Conservation (phyloP, 1,140 invertebrate species). For the Procambarus clarkii region DNA sequence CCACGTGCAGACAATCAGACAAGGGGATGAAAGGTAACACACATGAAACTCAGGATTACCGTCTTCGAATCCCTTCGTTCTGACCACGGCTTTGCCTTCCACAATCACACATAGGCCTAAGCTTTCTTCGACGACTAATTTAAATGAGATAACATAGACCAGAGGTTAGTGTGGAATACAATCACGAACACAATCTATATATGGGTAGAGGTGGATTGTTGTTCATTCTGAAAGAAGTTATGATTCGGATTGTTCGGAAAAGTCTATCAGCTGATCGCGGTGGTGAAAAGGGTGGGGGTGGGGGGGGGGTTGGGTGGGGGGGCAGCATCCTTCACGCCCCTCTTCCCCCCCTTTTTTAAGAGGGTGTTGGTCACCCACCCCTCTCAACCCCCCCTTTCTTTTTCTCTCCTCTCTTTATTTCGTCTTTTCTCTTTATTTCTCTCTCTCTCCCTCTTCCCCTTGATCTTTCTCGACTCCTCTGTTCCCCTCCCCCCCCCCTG, state of each 20-base stretch:
- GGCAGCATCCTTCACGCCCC: conserved; percentile 4
- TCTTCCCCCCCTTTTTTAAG: not conserved
- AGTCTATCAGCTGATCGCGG: not conserved
- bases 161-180: no score
- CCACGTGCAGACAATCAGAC: not conserved
- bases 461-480: not conserved
- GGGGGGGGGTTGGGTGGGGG: not conserved
- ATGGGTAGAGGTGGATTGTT: no score
- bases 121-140: no score
- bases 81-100: no score
- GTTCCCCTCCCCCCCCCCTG: no score
- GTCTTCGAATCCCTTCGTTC: not conserved
- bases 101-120: no score
- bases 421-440: not conserved
- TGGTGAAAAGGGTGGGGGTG: no score
- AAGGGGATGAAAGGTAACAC: not conserved
- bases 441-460: not conserved
- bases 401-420: not conserved
- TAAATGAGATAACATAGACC: no score
- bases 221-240: not conserved
- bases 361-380: not conserved
- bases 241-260: not conserved
- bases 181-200: no score
- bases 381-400: not conserved
- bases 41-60: not conserved